Evolutionary conservation across 2,888 invertebrate genomes (phyloP).

Genomic region (Dynastes grantii): DNA sequence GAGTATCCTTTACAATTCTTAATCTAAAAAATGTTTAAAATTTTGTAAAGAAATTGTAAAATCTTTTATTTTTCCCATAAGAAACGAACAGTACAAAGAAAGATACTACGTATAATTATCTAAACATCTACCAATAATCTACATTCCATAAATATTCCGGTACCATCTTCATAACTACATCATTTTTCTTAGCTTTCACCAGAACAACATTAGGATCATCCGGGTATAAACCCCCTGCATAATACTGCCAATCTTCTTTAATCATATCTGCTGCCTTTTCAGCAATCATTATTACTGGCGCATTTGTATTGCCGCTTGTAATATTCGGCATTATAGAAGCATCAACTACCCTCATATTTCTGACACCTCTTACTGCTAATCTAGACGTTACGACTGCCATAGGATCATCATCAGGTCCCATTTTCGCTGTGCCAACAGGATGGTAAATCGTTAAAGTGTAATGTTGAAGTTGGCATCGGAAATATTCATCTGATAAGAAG

Average conservation of each 20-base stretch:
- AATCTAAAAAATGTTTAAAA: no score
- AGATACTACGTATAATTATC: not conserved
- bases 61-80: no score
- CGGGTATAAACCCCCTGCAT: not conserved
- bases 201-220: conserved; percentile 3
- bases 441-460: conserved; percentile 88
- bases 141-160: conserved; percentile 34
- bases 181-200: not conserved
- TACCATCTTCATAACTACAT: conserved; percentile 22
- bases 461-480: conserved; percentile 83
- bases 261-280: conserved; percentile 93
- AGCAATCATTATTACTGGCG: conserved; percentile 92
- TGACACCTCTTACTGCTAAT: conserved; percentile 83
- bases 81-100: not conserved
- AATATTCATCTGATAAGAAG: conserved; percentile 82
- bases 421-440: conserved; percentile 86
- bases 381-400: conserved; percentile 82
- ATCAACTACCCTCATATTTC: conserved; percentile 85
- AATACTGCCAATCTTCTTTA: conserved; percentile 82
- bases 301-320: conserved; percentile 92
- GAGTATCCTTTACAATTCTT: no score
- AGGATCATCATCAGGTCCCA: conserved; percentile 78
- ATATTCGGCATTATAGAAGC: conserved; percentile 93
- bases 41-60: no score
- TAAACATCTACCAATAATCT: conserved; percentile 47